Evolutionary conservation across 2,113 vertebrate species (phyloP).

Genomic region (Dipodomys ordii): DNA sequence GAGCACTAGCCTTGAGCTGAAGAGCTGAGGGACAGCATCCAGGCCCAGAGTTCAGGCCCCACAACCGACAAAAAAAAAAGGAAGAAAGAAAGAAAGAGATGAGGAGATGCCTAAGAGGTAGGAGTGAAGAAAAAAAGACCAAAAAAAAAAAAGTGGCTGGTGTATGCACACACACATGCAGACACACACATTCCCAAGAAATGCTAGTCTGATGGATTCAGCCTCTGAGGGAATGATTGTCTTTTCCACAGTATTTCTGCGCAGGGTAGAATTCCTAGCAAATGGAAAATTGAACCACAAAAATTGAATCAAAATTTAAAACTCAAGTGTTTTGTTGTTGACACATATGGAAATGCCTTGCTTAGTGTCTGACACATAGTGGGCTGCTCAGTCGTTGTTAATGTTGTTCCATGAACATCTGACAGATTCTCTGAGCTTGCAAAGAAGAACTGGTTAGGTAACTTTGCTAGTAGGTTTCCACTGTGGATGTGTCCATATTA

Average conservation of each 20-base stretch:
- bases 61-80: too few species aligned
- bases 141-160: not conserved
- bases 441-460: not conserved
- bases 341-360: not conserved
- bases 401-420: not conserved
- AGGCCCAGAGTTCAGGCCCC: too few species aligned
- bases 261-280: not conserved
- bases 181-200: not conserved
- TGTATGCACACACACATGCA: rapidly evolving
- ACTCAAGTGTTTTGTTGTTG: not conserved
- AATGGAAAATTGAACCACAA: constrained; percentile 10
- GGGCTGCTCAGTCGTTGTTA: not conserved
- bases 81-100: too few species aligned
- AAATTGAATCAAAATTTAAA: not conserved
- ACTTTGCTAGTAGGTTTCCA: not conserved
- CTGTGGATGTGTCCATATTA: too few species aligned
- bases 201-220: not conserved
- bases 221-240: not conserved
- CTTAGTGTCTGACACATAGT: not conserved
- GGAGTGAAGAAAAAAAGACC: too few species aligned
- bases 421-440: not conserved
- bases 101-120: too few species aligned
- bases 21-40: too few species aligned
- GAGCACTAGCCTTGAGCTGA: too few species aligned
- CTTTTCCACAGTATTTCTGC: not conserved